Percentiles rank a stretch among this genome's conserved stretches.
Evolutionary conservation across 2,113 vertebrate species (phyloP).

Genomic region (Eptatretus burgeri): DNA sequence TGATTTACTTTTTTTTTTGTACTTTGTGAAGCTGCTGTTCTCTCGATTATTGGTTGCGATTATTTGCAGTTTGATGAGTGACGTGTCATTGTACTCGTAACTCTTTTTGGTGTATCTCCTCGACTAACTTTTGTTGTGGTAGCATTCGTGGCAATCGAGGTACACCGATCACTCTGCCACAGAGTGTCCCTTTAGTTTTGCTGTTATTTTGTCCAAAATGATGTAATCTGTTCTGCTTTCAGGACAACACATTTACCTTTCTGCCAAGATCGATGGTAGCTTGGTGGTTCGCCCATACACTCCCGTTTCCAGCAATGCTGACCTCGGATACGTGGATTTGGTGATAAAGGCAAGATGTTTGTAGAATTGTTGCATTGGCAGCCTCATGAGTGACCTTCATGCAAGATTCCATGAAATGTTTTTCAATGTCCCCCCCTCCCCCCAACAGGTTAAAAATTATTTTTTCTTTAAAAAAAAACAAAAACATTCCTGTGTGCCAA

Average conservation of each 20-base stretch:
- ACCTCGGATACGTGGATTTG: conserved; percentile 23
- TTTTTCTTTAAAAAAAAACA: no score
- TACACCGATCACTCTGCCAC: background rate
- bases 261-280: conserved; percentile 21
- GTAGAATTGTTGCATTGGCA: background rate
- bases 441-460: no score
- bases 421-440: no score
- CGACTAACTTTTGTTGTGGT: background rate
- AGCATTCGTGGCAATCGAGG: background rate
- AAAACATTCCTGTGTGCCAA: no score
- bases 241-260: conserved; percentile 29
- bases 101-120: background rate
- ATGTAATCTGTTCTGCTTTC: background rate
- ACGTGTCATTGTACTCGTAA: no score
- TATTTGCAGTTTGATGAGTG: no score
- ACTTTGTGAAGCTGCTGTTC: no score
- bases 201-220: background rate
- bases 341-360: conserved; percentile 21
- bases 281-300: conserved; percentile 26
- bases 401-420: no score
- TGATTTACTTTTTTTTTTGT: no score
- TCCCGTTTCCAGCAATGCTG: conserved; percentile 23
- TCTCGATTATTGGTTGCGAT: background rate
- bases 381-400: no score
- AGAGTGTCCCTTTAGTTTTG: background rate